Base-by-base conservation (phyloP, 2,888 invertebrate species). In the Gymnosoma rotundatum region DNA sequence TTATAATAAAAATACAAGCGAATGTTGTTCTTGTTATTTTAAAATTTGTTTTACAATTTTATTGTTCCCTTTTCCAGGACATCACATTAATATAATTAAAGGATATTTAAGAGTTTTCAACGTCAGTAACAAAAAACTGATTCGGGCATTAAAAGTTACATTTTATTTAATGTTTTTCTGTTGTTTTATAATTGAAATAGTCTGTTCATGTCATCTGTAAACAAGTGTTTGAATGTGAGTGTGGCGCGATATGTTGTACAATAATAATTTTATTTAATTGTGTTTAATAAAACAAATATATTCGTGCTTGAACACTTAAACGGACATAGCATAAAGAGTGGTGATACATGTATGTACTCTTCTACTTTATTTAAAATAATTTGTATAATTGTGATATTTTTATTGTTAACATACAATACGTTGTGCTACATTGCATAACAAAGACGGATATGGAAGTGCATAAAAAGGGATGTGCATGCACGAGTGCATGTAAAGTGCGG, bases 391-490 rank as follows among this genome's bases (percentile, higher is more conserved):
- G 21, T 60, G 32, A 52, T 60, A 66, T 21, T 70, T 75, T 79
- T 67, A 36, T 75, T n/a, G n/a, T 70, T 32, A 70, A 70, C 36
- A 75, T 67, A 79, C 50, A 61, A 67, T 72, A 79, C 70, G 58
- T 72, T 75, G 75, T 79, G 75, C 70, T 61, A 72, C 74, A 83
- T 79, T 72, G 66, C 20, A 60, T 48, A 80, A 66, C 75, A 72
- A 79, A 83, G 75, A 61, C 79, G 83, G 83, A 80, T 61, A n/a
- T 80, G 83, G 83, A 76, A 66, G 79, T 80, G 83, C 79, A 83
- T 72, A 80, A 79, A 83, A 83, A 72, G 70, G 83, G 83, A 80
- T 80, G 56, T 73, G 66, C 42, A 72, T 66, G 75, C 75, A 79
- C 67, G 54, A 54, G 32, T 74, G 64, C 58, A 45, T 75, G 52